Evolutionary conservation across 2,888 invertebrate species (phyloP), one percentile per base, ranked within the genome.

Genomic region (Agrochola circellaris): DNA sequence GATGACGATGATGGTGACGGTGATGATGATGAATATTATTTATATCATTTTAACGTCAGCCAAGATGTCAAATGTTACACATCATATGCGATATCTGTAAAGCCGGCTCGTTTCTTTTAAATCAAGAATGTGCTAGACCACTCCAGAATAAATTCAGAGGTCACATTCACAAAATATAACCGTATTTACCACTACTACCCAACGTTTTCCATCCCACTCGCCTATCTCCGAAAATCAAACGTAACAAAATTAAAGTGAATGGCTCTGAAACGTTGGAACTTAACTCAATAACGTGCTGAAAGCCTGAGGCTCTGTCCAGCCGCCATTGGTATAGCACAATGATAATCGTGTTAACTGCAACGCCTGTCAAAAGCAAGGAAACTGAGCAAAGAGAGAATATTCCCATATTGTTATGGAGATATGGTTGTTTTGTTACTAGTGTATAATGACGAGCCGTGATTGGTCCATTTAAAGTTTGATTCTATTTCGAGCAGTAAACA

Each of bases 271-370:
- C 83, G 79, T 56, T 70, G 75, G 58, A 3, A n/a, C 54, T n/a
- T 87, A 88, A 88, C 73, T 81, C 71, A 73, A 88, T 88, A 89
- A 88, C 74, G 66, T 60, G 86, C 66, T 89, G 77, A 87, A 89
- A 89, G 84, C 86, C 80, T 73, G 61, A 75, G 79, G 84, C 82
- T 64, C 62, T 79, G 69, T 76, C 77, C 79, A n/a, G 45, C 61
- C 73, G 51, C 73, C 62, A 79, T 70, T 9, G 61, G 61, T 68
- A 56, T 58, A 71, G 62, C 65, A 34, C 77, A 76, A 80, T 84
- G 73, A 71, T 88, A 88, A 88, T 85, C 61, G 23, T 23, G 60
- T 84, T 84, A 64, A 38, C 76, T 60, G 42, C 15, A 51, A 71
- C 61, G 73, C 45, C 62, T 78, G 79, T 83, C 87, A 87, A 87